Conservation (phyloP, 2,797 vertebrate genomes). For the Enteromius unitaeniatus region DNA sequence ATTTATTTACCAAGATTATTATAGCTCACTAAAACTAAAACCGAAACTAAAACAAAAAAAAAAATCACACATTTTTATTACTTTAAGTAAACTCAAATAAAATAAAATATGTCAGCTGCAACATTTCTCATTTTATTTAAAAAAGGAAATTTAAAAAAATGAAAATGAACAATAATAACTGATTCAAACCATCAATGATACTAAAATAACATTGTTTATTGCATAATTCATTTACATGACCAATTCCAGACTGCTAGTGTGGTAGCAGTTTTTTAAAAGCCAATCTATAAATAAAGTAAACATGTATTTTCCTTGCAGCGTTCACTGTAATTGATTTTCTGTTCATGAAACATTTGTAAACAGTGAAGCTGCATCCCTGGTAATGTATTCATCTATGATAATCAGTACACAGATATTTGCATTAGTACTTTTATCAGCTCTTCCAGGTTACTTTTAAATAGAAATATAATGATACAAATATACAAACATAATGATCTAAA, state of each 20-base stretch:
- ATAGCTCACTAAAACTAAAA: neutral
- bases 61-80: neutral
- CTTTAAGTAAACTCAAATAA: neutral
- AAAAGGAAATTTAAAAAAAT: neutral
- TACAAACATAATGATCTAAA: neutral
- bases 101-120: neutral
- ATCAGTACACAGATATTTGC: neutral
- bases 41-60: neutral
- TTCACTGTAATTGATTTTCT: neutral
- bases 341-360: neutral
- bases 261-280: neutral
- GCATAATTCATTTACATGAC: neutral
- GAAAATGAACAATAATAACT: neutral
- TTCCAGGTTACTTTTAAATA: neutral
- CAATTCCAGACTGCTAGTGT: neutral
- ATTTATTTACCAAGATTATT: constrained; percentile 1
- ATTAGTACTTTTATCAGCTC: neutral
- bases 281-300: neutral
- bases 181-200: neutral
- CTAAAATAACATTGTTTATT: neutral
- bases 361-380: neutral
- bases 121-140: neutral
- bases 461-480: neutral
- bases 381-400: neutral
- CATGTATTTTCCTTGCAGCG: neutral